Base-by-base conservation (phyloP, 2,113 vertebrate species). In the Bothrops jararaca region DNA sequence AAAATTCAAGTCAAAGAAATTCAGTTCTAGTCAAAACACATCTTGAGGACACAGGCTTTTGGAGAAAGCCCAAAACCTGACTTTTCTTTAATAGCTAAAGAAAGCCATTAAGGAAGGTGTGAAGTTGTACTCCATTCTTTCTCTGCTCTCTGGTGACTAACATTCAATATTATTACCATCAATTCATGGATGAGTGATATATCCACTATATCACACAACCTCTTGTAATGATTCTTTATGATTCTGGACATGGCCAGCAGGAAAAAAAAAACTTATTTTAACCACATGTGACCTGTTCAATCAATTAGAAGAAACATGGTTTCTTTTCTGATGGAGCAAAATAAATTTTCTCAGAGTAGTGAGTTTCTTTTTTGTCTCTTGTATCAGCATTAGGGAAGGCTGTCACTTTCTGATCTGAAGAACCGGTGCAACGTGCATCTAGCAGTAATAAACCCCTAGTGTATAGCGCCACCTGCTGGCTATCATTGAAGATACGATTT, bases 401-500 rank as follows among this genome's bases (percentile, higher is more conserved):
- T 87, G 89, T 88, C 53, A 0, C 53, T 56, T 8, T 58, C 90
- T 26, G 57, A 18, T 1, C 7, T 91, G 92, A 88, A 88, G 92
- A 96, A 93, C 3, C 69, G 13, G 60, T 18, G 57, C 90, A 45
- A 92, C 29, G 20, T n/a, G 26, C 18, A 26, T 1, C 74, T 39
- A 91, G 29, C 53, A 64, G 90, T 34, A 93, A 93, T 93, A 96
- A 96, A 92, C 13, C 56, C 56, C 90, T 94, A 95, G 97, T 90
- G 95, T 92, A 93, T 95, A 93, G 96, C 95, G 96, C 97, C 97
- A 96, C 92, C 97, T 96, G 92, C 97, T 96, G 97, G 96, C 74
- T 95, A 8, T 0, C 92, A 93, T 6, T 0, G n/a, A 95, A 86
- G 94, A 95, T 95, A 91, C 86, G 13, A 15, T 80, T 85, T 60